Evolutionary conservation across 2,888 invertebrate genomes (phyloP).

Genomic region (Campaea margaritaria): DNA sequence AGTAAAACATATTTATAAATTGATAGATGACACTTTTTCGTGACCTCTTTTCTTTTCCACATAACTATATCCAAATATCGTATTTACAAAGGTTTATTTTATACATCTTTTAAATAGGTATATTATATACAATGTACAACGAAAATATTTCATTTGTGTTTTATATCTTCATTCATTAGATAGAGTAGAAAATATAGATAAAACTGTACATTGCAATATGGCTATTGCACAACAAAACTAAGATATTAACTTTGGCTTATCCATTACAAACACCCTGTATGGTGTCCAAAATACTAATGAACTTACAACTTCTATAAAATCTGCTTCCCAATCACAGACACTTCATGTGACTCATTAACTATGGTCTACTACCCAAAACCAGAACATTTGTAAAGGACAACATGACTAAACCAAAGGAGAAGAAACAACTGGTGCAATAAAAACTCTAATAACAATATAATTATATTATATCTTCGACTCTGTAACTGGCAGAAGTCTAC

Average conservation of each 20-base stretch:
- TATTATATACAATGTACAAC: conserved; percentile 82
- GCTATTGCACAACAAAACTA: conserved; percentile 82
- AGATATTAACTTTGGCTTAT: conserved; percentile 83
- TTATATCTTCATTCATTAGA: conserved; percentile 62
- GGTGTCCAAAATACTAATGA: conserved; percentile 61
- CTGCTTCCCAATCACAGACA: conserved; percentile 54
- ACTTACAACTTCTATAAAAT: conserved; percentile 53
- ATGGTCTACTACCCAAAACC: conserved; percentile 39
- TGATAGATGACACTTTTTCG: conserved; percentile 27
- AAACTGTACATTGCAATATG: conserved; percentile 82
- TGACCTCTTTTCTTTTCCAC: conserved; percentile 54
- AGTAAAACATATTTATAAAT: conserved; percentile 34
- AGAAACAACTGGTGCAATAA: neutral
- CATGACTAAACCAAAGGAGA: conserved; percentile 42
- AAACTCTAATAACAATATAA: no score
- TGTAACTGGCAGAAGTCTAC: conserved; percentile 65
- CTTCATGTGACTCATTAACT: conserved; percentile 45
- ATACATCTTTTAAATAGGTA: conserved; percentile 67
- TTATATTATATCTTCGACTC: conserved; percentile 27
- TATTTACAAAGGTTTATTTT: conserved; percentile 72
- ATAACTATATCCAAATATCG: conserved; percentile 42
- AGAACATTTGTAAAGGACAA: conserved; percentile 46
- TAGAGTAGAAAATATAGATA: conserved; percentile 66
- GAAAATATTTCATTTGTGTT: conserved; percentile 63
- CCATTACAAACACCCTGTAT: conserved; percentile 71